Conservation (phyloP, 2,113 vertebrate genomes). For the Vulpes ferrilata region DNA sequence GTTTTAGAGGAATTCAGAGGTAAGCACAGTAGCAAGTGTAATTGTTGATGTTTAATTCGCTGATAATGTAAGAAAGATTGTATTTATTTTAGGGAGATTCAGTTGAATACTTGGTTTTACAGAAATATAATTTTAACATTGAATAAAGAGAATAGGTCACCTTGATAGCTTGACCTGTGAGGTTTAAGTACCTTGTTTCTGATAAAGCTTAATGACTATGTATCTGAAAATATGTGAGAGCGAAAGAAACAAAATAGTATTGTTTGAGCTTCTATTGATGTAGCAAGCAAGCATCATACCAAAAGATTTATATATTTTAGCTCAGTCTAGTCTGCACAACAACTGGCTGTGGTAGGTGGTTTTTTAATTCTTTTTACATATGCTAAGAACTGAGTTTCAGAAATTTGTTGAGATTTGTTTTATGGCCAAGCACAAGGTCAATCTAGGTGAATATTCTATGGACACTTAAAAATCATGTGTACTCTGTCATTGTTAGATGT, state of each 20-base stretch:
- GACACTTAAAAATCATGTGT: not conserved
- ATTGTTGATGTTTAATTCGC: slow-evolving; percentile 67
- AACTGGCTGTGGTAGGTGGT: not conserved
- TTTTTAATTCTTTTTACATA: not conserved
- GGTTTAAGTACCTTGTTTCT: not conserved
- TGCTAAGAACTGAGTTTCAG: not conserved
- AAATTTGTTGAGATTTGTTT: not conserved
- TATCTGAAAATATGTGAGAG: not conserved
- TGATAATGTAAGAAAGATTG: slow-evolving; percentile 68
- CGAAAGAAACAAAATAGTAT: not conserved
- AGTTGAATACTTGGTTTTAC: slow-evolving; percentile 4
- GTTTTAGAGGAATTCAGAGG: slow-evolving; percentile 63
- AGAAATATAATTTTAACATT: slow-evolving; percentile 52
- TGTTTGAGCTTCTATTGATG: not conserved
- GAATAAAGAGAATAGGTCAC: not conserved
- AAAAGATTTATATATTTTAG: not conserved
- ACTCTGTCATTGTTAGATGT: not conserved
- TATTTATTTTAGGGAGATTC: slow-evolving; percentile 59
- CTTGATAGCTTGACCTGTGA: not conserved
- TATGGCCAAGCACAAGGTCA: not conserved
- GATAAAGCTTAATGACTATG: slow-evolving; percentile 9
- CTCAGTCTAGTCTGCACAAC: not conserved
- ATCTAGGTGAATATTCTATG: not conserved
- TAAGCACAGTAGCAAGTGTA: slow-evolving; percentile 80
- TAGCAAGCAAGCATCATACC: not conserved